phyloP scores from a whole-genome alignment of 1,140 invertebrate species.

The Halictus rubicundus region DNA sequence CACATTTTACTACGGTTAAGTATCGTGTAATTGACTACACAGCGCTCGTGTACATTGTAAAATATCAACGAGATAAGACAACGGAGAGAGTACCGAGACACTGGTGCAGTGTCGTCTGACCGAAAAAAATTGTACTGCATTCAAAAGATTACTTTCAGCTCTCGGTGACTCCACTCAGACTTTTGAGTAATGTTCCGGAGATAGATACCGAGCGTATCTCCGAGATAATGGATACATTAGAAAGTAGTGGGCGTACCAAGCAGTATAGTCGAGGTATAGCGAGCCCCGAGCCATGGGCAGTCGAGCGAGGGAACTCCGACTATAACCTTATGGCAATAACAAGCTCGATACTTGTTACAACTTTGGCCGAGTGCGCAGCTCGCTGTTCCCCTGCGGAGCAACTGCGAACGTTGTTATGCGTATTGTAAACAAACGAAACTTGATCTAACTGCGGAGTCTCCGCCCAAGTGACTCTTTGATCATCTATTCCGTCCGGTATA shows the following conservation, averaged over 20 bases:
- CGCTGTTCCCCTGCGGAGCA: neutral
- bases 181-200: neutral
- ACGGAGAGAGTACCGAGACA: too few relatives aligned
- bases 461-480: too few relatives aligned
- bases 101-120: too few relatives aligned
- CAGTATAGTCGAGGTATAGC: neutral
- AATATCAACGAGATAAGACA: too few relatives aligned
- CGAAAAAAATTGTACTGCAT: too few relatives aligned
- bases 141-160: too few relatives aligned
- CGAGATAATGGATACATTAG: slow-evolving; percentile 1
- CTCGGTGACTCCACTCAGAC: too few relatives aligned
- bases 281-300: neutral
- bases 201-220: neutral
- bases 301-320: neutral
- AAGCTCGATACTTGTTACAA: neutral
- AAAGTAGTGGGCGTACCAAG: neutral
- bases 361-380: neutral
- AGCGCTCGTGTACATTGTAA: too few relatives aligned
- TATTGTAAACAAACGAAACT: neutral
- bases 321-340: neutral
- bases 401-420: neutral
- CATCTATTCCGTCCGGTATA: too few relatives aligned
- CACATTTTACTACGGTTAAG: too few relatives aligned
- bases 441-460: too few relatives aligned
- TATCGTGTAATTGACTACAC: too few relatives aligned